Percentiles rank a stretch among this genome's conserved stretches.
phyloP scores from a whole-genome alignment of 1,140 invertebrate species.

The Drosophila navojoa region DNA sequence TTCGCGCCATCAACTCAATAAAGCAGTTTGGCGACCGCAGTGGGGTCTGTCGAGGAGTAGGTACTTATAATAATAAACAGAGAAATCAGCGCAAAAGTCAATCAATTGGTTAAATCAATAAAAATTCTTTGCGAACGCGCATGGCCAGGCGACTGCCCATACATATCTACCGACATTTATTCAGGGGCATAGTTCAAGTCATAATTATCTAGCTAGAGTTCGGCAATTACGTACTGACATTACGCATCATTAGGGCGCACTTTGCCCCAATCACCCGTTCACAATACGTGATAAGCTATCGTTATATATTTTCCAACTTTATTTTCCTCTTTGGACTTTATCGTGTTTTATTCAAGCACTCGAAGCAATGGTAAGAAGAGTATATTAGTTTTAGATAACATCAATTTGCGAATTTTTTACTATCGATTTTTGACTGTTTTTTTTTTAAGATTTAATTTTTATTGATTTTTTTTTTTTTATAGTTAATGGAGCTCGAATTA shows the following conservation, averaged over 20 bases:
- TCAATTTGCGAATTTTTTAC: too few relatives aligned
- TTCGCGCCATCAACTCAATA: slow-evolving; percentile 78
- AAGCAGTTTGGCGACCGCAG: slow-evolving; percentile 1
- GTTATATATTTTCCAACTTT: neutral
- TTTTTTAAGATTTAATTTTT: neutral
- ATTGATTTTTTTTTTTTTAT: too few relatives aligned
- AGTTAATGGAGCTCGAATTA: neutral
- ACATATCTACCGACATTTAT: neutral
- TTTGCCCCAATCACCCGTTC: slow-evolving; percentile 54
- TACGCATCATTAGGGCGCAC: slow-evolving; percentile 40
- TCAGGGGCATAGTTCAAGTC: neutral
- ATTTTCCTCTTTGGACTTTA: neutral
- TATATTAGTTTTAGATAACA: neutral
- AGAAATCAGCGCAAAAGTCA: slow-evolving; percentile 76
- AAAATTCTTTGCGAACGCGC: slow-evolving; percentile 70
- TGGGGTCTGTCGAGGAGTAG: slow-evolving; percentile 51
- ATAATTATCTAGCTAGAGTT: slow-evolving; percentile 8
- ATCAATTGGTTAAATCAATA: slow-evolving; percentile 79
- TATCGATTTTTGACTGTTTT: too few relatives aligned
- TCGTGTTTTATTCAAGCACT: neutral
- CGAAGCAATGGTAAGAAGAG: neutral
- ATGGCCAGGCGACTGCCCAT: slow-evolving; percentile 8
- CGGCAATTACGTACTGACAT: slow-evolving; percentile 19
- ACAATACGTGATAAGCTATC: slow-evolving; percentile 14
- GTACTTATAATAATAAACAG: slow-evolving; percentile 74